Evolutionary conservation across 1,140 invertebrate genomes (phyloP).

Genomic region (Plutomurus gul): DNA sequence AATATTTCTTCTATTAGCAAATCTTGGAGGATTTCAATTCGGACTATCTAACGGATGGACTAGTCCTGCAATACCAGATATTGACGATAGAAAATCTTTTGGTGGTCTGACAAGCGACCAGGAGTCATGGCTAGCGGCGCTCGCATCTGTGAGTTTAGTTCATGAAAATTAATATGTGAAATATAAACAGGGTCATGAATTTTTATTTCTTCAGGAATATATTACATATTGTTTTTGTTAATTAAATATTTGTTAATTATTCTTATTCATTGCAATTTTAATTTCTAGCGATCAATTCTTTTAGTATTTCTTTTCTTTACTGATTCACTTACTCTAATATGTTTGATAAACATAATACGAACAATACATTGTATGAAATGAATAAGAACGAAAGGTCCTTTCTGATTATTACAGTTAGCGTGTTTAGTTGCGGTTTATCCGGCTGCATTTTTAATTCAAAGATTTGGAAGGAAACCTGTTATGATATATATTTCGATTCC

Average conservation of each 20-base stretch:
- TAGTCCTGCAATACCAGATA: not conserved
- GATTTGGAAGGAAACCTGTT: not conserved
- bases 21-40: constrained; percentile 1
- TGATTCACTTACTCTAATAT: too few relatives aligned
- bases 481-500: not conserved
- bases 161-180: not conserved
- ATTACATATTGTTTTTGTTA: too few relatives aligned
- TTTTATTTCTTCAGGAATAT: too few relatives aligned
- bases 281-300: too few relatives aligned
- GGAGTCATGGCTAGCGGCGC: not conserved
- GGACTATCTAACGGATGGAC: constrained; percentile 5
- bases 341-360: too few relatives aligned
- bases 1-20: not conserved
- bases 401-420: not conserved
- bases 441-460: not conserved
- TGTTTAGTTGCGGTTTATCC: constrained; percentile 4
- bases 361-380: too few relatives aligned
- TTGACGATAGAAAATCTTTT: not conserved
- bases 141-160: not conserved
- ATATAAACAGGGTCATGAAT: too few relatives aligned
- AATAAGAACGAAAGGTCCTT: too few relatives aligned
- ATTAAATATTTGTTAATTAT: too few relatives aligned
- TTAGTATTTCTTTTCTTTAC: too few relatives aligned
- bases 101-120: not conserved
- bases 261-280: too few relatives aligned